A percentile compares a stretch with the other conserved stretches of the same genome.
phyloP scores from a whole-genome alignment of 2,888 invertebrate genomes.

The Drosophila nigricruria region DNA sequence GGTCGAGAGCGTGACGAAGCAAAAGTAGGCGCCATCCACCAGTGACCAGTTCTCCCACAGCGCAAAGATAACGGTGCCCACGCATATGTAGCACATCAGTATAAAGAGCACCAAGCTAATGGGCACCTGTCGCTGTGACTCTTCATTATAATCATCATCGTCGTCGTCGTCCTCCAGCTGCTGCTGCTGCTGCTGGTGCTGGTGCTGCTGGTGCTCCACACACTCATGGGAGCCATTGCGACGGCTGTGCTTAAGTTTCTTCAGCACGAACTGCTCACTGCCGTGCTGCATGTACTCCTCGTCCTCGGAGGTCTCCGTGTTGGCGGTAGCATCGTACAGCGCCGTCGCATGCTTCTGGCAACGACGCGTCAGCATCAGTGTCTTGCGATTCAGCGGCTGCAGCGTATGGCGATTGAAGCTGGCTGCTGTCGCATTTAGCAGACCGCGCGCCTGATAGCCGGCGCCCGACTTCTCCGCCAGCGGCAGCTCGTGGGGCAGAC shows the following conservation, averaged over 20 bases:
- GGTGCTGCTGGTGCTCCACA: constrained; percentile 18
- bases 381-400: constrained; percentile 72
- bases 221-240: constrained; percentile 43
- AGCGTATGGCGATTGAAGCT: constrained; percentile 78
- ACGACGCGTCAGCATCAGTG: constrained; percentile 62
- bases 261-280: constrained; percentile 73
- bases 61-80: constrained; percentile 92
- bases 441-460: constrained; percentile 58
- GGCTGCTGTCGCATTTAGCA: constrained; percentile 76
- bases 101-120: constrained; percentile 88
- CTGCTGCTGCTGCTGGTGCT: background rate
- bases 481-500: constrained; percentile 48
- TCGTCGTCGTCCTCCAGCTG: constrained; percentile 32
- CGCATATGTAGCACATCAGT: constrained; percentile 90
- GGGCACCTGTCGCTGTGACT: constrained; percentile 86
- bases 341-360: constrained; percentile 69
- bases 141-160: constrained; percentile 52
- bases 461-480: constrained; percentile 31
- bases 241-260: constrained; percentile 53
- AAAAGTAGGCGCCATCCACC: constrained; percentile 93
- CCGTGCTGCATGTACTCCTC: constrained; percentile 77
- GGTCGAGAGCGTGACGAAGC: constrained; percentile 93
- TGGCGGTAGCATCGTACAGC: constrained; percentile 72
- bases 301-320: constrained; percentile 80
- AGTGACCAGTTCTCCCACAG: constrained; percentile 93